Base-by-base conservation (phyloP, 2,113 vertebrate species). In the Chaetorhynchus papuensis region DNA sequence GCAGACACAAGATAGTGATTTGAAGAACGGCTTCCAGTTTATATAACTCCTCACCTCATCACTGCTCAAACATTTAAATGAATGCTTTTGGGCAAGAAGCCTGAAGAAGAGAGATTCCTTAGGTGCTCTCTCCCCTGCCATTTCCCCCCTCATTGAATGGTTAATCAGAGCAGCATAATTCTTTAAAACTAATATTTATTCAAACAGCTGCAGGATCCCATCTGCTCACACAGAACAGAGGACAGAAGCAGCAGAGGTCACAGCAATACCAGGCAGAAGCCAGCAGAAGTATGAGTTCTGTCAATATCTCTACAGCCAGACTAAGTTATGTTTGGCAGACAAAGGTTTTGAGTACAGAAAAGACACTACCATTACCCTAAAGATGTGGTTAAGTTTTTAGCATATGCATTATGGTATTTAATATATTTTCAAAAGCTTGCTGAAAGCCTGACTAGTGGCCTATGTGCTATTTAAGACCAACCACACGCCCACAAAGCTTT, bases 81-180 rank as follows among this genome's bases (percentile, higher is more conserved):
- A 94, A 94, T 93, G 89, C 81, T 96, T 87, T 84, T 64, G 72
- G 91, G 93, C 91, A 83, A 94, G 90, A 93, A 87, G 94, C 85
- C 94, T 19, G 64, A 97, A 92, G 66, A 64, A 85, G 77, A 91
- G 74, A 65, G 77, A 82, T 66, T 94, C 69, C 69, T 84, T 42
- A 63, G 84, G 69, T 2, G 9, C 24, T 39, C 60, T 63, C 69
- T 81, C 33, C 54, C 31, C 50, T 5, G 3, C 35, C 60, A 63
- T 35, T 57, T 72, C 7, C 56, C 39, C 37, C 66, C 53, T 80
- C 83, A 92, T 18, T 89, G 91, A 95, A 88, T 85, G 91, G 96
- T 96, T 97, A 96, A 97, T 97, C 94, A 97, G 92, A 95, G 79
- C 89, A 96, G 90, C 96, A 92, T 95, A 97, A 97, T 96, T 92